Base-by-base conservation (phyloP, 1,140 invertebrate species). In the Mercenaria mercenaria region DNA sequence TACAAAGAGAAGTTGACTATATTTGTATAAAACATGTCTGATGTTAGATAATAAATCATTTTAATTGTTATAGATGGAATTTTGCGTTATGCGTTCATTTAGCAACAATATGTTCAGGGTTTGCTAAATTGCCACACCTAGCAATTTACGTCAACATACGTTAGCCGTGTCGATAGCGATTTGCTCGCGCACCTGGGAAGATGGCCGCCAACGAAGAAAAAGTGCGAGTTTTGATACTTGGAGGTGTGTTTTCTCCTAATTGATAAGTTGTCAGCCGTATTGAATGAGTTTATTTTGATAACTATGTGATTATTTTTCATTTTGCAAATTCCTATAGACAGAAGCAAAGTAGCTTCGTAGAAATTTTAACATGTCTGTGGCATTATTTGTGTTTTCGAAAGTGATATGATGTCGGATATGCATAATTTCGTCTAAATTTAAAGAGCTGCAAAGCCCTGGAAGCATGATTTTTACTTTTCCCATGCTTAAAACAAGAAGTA, bases 151-250 rank as follows among this genome's bases (percentile, higher is more conserved):
- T n/a, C n/a, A n/a, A n/a, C n/a, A n/a, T n/a, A n/a, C n/a, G n/a
- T n/a, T n/a, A n/a, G 43, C 43, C 43, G 43, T 47, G 43, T 47
- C 43, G 43, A 47, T 47, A 8, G 43, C 18, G 43, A 47, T 56
- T 15, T 23, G 23, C 4, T 23, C 52, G 2, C 4, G 52, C 52
- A 67, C 81, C 52, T n/a, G 32, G 32, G 67, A 92, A 91, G 84
- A 92, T 92, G 91, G 91, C 92, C 79, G 91, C 89, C 18, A 86
- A 56, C 61, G 81, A 74, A 61, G 72, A 23, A 29, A 86, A 69
- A 59, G 74, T 82, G 18, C 72, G 91, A 67, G 91, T 93, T 10
- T 82, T 93, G 41, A 67, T 93, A 15, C 86, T 93, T 39, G 91
- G 91, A 84, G 91, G 91, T 91, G 84, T 88, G 88, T 34, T 4